Evolutionary conservation across 2,888 invertebrate genomes (phyloP).

Genomic region (Ariolimax columbianus): DNA sequence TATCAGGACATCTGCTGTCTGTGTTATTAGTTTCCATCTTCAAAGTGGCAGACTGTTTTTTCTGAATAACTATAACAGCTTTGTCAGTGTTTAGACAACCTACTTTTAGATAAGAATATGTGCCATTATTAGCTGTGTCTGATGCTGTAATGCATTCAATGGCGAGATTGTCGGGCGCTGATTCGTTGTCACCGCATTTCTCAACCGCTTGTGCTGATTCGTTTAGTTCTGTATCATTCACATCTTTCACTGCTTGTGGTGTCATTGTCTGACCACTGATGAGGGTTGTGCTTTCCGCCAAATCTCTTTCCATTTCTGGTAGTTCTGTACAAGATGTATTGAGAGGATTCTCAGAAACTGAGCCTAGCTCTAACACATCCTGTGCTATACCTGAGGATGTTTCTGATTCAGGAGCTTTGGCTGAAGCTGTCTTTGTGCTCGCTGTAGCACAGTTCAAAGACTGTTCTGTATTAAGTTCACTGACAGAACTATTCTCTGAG

Average conservation of each 20-base stretch:
- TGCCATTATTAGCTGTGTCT: background rate
- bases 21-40: background rate
- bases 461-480: background rate
- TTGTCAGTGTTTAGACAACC: background rate
- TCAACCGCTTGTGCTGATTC: no score
- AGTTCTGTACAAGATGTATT: background rate
- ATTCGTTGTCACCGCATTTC: background rate
- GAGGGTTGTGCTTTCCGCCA: background rate
- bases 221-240: background rate
- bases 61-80: background rate
- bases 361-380: background rate
- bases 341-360: background rate
- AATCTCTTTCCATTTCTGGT: background rate
- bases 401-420: background rate
- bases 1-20: background rate
- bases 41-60: background rate
- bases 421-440: background rate
- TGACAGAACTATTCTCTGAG: background rate
- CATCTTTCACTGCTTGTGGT: background rate
- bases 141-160: background rate
- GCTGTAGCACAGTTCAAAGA: no score
- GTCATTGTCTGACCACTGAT: no score
- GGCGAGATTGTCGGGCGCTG: background rate
- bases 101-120: background rate
- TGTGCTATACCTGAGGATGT: background rate